Conservation (phyloP, 2,113 vertebrate genomes). For the Oryzias javanicus region DNA sequence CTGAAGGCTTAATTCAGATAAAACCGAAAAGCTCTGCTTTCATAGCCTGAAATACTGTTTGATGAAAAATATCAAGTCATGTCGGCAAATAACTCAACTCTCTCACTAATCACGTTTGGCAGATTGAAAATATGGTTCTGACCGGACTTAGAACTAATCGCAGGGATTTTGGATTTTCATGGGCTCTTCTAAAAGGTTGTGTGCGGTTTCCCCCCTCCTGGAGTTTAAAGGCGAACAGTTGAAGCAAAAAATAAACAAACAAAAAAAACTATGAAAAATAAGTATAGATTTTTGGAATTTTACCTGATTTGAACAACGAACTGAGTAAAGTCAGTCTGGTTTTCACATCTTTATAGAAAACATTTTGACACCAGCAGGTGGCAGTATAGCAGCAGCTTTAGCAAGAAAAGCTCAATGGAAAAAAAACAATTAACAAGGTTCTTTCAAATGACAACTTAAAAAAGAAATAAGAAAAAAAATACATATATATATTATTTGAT, state of each 20-base stretch:
- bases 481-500: too few relatives aligned
- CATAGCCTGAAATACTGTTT: too few relatives aligned
- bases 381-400: slow-evolving; percentile 39
- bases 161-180: slow-evolving; percentile 3
- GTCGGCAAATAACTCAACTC: background rate
- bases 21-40: too few relatives aligned
- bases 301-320: too few relatives aligned
- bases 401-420: background rate
- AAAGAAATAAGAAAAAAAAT: background rate
- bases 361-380: slow-evolving; percentile 44
- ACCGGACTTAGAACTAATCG: slow-evolving; percentile 4
- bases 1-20: too few relatives aligned
- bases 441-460: background rate
- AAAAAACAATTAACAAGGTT: background rate
- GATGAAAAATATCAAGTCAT: background rate
- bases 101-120: slow-evolving; percentile 6
- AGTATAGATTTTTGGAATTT: too few relatives aligned
- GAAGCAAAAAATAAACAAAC: background rate
- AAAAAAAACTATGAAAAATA: background rate
- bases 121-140: slow-evolving; percentile 3
- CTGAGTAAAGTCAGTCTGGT: too few relatives aligned
- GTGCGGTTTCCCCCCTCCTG: background rate
- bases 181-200: background rate
- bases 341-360: background rate
- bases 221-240: background rate